Base-by-base conservation (phyloP, 2,888 invertebrate species). In the Dromius quadrimaculatus region DNA sequence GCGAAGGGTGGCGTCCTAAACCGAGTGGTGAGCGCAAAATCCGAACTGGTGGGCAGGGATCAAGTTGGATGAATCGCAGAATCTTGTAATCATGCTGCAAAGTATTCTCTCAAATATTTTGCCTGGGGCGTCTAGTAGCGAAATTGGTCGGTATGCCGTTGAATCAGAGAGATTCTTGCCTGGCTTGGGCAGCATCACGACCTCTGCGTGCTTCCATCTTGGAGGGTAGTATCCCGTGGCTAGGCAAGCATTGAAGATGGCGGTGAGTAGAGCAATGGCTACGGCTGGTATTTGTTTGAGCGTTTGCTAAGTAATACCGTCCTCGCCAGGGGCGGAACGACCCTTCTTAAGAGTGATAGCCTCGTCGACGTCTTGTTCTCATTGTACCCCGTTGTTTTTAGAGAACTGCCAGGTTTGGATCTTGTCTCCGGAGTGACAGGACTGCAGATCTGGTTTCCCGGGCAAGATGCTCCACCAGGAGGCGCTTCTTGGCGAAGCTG, bases 141-240 rank as follows among this genome's bases (percentile, higher is more conserved):
- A 47, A n/a, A 47, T 19, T 2, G 47, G 47, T 19, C 47, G 47
- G 20, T 47, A 47, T 2, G 47, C 17, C 2, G 47, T n/a, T 2
- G 47, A 8, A n/a, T 19, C 8, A 3, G 20, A 47, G n/a, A 9
- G 47, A 47, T 17, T 11, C 6, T 47, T 47, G 19, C 9, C 9
- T 38, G 38, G 38, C n/a, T 38, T 38, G 2, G 5, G 38, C 6
- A 38, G 4, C 38, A 38, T 38, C 2, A 38, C 13, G 5, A 38
- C 38, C 3, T 38, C 13, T 6, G 38, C 38, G 9, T 9, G 9
- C 38, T 38, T 38, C 38, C 38, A 38, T 2, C n/a, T 9, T 6
- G 38, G 38, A n/a, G 38, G 38, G n/a, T n/a, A n/a, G 38, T 38
- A 11, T 9, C n/a, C 13, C 2, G n/a, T 4, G 9, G 38, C 4